A percentile compares a stretch with the other conserved stretches of the same genome.
phyloP scores from a whole-genome alignment of 2,888 invertebrate genomes.

The Nematopogon swammerdamellus region DNA sequence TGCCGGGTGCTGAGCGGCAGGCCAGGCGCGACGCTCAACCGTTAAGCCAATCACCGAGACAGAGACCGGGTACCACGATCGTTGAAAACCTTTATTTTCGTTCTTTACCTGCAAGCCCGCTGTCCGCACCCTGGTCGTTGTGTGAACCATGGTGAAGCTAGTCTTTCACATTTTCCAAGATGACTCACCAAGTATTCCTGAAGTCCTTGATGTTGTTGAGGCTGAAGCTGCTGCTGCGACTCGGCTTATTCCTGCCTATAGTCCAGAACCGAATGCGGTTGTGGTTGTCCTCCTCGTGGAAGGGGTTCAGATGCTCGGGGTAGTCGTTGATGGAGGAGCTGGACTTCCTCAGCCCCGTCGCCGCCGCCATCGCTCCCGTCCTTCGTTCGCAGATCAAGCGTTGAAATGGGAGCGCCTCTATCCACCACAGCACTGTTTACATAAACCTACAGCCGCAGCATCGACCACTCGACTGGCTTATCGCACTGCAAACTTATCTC shows the following conservation, averaged over 20 bases:
- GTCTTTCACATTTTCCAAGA: neutral
- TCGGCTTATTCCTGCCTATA: conserved; percentile 48
- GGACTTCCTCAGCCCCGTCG: conserved; percentile 43
- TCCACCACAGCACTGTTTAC: conserved; percentile 31
- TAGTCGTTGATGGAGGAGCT: conserved; percentile 64
- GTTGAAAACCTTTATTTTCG: no score
- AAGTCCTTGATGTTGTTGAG: conserved; percentile 55
- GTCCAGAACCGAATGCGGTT: conserved; percentile 62
- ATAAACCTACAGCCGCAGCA: conserved; percentile 34
- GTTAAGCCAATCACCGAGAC: no score
- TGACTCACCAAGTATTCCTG: conserved; percentile 58
- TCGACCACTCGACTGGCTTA: conserved; percentile 41
- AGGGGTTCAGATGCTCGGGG: conserved; percentile 75
- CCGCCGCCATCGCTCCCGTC: conserved; percentile 30
- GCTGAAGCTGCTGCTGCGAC: conserved; percentile 60
- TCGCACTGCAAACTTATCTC: conserved; percentile 44
- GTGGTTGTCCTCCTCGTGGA: conserved; percentile 65
- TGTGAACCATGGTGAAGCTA: no score
- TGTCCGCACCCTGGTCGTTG: no score
- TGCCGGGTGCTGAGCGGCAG: neutral
- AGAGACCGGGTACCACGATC: no score
- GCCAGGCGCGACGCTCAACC: neutral
- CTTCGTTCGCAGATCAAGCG: neutral
- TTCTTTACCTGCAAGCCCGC: no score
- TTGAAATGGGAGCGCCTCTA: conserved; percentile 10